Evolutionary conservation across 1,140 invertebrate genomes (phyloP).

Genomic region (Manduca sexta): DNA sequence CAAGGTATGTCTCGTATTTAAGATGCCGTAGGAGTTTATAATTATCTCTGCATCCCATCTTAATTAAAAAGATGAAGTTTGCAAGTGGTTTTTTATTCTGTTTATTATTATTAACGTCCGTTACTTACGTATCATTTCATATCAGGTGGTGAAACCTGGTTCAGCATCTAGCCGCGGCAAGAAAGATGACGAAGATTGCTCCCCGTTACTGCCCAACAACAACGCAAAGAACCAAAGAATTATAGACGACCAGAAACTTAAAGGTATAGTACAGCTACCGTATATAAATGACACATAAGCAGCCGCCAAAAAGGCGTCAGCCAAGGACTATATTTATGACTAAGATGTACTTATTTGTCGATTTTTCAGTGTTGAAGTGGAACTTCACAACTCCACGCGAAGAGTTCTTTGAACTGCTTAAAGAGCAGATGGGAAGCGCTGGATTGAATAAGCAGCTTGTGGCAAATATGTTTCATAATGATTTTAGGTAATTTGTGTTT

Average conservation of each 20-base stretch:
- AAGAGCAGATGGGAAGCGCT: slow-evolving; percentile 91
- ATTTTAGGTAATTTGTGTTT: slow-evolving; percentile 82
- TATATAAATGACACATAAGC: too few species aligned
- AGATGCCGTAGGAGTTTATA: neutral
- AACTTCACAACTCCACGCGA: slow-evolving; percentile 94
- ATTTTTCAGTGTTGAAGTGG: slow-evolving; percentile 87
- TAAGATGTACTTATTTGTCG: slow-evolving; percentile 5
- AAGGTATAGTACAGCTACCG: too few species aligned
- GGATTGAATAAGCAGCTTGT: slow-evolving; percentile 90
- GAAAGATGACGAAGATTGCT: slow-evolving; percentile 89
- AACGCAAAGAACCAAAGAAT: slow-evolving; percentile 92
- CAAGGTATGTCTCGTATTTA: slow-evolving; percentile 32
- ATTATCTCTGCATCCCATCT: too few species aligned
- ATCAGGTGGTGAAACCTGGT: slow-evolving; percentile 48
- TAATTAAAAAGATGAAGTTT: too few species aligned
- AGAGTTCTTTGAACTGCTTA: slow-evolving; percentile 94
- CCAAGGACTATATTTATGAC: too few species aligned
- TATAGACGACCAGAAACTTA: slow-evolving; percentile 94
- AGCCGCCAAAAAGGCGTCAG: too few species aligned
- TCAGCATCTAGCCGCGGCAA: slow-evolving; percentile 80
- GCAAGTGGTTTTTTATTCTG: too few species aligned
- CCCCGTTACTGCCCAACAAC: slow-evolving; percentile 87
- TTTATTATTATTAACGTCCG: neutral
- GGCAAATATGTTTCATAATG: slow-evolving; percentile 94
- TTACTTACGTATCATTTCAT: too few species aligned